These are phyloP conservation scores for Mormyrus iriodes DNA, from an alignment of 2,113 vertebrate species.

Conservation along the genomic window DNA sequence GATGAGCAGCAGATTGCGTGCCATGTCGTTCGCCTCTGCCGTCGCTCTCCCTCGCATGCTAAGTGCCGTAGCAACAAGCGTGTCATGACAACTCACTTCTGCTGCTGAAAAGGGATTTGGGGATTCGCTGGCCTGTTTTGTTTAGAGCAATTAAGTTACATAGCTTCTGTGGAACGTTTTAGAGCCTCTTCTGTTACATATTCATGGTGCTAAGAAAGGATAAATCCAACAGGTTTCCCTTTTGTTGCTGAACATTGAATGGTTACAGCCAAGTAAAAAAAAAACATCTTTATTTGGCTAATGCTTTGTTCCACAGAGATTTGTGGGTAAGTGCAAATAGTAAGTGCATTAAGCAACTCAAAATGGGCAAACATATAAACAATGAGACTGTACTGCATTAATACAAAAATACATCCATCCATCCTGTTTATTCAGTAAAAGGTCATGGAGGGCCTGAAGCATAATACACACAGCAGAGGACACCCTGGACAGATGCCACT, in stretches of 20 bases:
- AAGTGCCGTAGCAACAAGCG: conserved; percentile 9
- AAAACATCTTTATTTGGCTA: neutral
- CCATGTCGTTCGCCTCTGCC: neutral
- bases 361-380: neutral
- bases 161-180: conserved; percentile 5
- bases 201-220: neutral
- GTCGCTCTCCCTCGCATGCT: neutral
- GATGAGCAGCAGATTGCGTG: neutral
- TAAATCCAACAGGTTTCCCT: neutral
- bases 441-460: neutral
- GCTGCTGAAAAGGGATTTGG: neutral
- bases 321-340: neutral
- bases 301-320: neutral
- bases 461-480: neutral
- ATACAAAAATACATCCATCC: neutral
- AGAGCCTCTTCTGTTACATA: conserved; percentile 2
- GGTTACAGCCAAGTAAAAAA: neutral
- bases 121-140: conserved; percentile 1
- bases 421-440: neutral
- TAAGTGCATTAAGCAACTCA: neutral
- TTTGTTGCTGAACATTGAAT: neutral
- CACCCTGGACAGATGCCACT: neutral
- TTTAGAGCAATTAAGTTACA: conserved; percentile 11
- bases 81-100: conserved; percentile 10
- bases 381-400: neutral